Conservation (phyloP, 2,797 vertebrate species). For the Onychomys arenicola region DNA sequence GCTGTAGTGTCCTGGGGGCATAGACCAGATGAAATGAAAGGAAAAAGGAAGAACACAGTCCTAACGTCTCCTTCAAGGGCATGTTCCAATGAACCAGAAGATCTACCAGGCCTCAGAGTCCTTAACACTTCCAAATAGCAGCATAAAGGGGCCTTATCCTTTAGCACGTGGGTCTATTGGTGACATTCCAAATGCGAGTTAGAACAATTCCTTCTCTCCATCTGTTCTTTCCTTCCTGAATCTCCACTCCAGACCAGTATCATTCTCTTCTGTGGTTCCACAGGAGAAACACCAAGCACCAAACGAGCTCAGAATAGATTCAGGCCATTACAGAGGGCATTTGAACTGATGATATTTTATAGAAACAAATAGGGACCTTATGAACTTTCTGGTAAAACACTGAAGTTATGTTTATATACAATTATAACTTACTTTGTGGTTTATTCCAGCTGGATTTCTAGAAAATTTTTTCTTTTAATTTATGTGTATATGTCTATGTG, state of each 20-base stretch:
- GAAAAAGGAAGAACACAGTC: not conserved
- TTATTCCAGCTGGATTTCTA: slow-evolving; percentile 12
- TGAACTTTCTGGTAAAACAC: not conserved
- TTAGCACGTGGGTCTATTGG: not conserved
- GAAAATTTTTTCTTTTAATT: not conserved
- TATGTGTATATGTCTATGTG: not conserved
- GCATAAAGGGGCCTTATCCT: too few species aligned
- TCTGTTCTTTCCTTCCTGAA: not conserved
- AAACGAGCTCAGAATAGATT: not conserved
- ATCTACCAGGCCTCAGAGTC: not conserved
- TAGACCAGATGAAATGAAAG: not conserved
- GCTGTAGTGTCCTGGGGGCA: not conserved
- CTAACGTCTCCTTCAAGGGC: not conserved
- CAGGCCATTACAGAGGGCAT: not conserved
- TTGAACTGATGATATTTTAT: not conserved
- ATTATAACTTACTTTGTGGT: not conserved
- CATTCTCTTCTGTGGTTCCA: not conserved
- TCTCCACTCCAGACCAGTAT: not conserved
- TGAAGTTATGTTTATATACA: not conserved
- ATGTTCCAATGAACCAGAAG: not conserved
- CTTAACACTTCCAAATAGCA: not conserved
- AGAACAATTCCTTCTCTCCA: not conserved
- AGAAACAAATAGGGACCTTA: not conserved
- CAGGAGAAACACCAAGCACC: not conserved
- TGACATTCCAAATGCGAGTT: not conserved